Evolutionary conservation across 2,113 vertebrate species (phyloP), one percentile per base, ranked within the genome.

Genomic region (Clarias macrocephalus): DNA sequence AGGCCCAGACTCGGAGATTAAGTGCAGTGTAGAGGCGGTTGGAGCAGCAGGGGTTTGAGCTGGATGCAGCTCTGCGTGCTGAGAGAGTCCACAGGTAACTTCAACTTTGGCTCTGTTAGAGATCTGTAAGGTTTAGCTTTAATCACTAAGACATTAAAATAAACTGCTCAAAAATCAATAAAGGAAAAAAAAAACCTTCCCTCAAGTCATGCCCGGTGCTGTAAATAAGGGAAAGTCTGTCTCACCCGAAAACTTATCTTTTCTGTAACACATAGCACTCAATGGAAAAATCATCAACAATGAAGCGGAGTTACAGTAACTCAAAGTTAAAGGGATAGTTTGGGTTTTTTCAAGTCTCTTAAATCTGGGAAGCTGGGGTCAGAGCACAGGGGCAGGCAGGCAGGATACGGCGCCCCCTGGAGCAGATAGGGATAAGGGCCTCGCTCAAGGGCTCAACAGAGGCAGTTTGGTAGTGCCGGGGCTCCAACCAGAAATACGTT

Each of bases 21-120:
- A 33, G 76, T 79, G 16, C 52, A 8, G 25, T 79, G 52, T 79
- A 59, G 76, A 57, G n/a, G 56, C 25, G 21, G 28, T 52, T 23
- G 76, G 85, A 77, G 79, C 16, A 23, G 79, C 52, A 30, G 75
- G 25, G 52, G 48, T 79, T 80, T 33, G 28, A 80, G 28, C 56
- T 19, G 6, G 33, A 42, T 76, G 73, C 23, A 52, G 42, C 23
- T 13, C 19, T 19, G 33, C 3, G n/a, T 68, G 65, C 65, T 37
- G 70, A 21, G 18, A 79, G 52, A 80, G 54, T 79, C n/a, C 21
- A 59, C 28, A 23, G 28, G 16, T 59, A 60, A 18, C 56, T 23
- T 80, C 18, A 66, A 70, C 63, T 59, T 16, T 15, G 8, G 56
- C 30, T 15, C 19, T 56, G 63, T 68, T 57, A 23, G n/a, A 68